Conservation (phyloP, 2,113 vertebrate genomes). For the Spea multiplicata region DNA sequence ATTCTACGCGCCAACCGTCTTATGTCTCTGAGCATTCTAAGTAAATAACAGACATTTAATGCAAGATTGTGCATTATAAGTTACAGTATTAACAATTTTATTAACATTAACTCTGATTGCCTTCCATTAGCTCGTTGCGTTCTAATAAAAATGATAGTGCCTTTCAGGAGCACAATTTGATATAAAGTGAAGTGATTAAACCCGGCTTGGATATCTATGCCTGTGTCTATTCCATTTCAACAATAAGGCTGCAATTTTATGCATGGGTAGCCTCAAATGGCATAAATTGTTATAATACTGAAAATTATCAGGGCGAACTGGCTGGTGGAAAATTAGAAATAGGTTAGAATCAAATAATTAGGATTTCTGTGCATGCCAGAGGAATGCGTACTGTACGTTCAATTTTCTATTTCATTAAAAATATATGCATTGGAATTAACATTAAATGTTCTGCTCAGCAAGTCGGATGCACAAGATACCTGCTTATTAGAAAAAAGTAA, state of each 20-base stretch:
- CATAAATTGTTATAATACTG: slow-evolving; percentile 81
- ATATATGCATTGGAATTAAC: slow-evolving; percentile 33
- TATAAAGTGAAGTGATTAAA: slow-evolving; percentile 79
- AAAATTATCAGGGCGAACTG: slow-evolving; percentile 74
- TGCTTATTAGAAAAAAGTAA: slow-evolving; percentile 20
- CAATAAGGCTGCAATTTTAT: slow-evolving; percentile 83
- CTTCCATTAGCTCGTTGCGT: slow-evolving; percentile 79
- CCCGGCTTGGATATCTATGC: slow-evolving; percentile 78
- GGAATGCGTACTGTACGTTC: slow-evolving; percentile 13
- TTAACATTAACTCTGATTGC: slow-evolving; percentile 76
- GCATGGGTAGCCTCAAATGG: slow-evolving; percentile 81
- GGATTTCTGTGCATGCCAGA: slow-evolving; percentile 69
- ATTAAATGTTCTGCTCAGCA: slow-evolving; percentile 35
- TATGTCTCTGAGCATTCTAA: slow-evolving; percentile 59
- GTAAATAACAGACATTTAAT: slow-evolving; percentile 58
- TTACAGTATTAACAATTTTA: slow-evolving; percentile 78
- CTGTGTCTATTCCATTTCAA: slow-evolving; percentile 73
- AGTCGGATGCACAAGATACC: slow-evolving; percentile 15
- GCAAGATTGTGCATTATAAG: slow-evolving; percentile 58
- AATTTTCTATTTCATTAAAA: slow-evolving; percentile 37
- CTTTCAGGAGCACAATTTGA: slow-evolving; percentile 79
- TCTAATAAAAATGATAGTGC: slow-evolving; percentile 82
- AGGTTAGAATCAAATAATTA: slow-evolving; percentile 76
- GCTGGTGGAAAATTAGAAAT: slow-evolving; percentile 77
- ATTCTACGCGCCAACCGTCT: slow-evolving; percentile 43